Percentiles rank a stretch among this genome's conserved stretches.
Conservation (phyloP, 2,888 invertebrate species). For the Calameuta filiformis region DNA sequence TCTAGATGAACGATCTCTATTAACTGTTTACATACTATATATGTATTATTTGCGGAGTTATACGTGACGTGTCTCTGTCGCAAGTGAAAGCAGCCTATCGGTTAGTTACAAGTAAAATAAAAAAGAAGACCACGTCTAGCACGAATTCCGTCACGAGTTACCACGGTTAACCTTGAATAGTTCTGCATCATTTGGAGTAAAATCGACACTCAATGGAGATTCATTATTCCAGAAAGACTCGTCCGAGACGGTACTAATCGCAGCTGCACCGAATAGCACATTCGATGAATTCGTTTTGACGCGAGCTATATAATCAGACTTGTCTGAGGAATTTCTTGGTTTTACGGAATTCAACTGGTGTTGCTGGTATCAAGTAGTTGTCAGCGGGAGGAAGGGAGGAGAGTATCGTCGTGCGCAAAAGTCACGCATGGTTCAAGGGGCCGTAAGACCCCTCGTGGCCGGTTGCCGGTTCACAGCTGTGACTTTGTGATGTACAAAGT, state of each 20-base stretch:
- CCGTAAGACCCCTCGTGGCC: not conserved
- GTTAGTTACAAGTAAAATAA: not conserved
- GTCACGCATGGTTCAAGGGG: not conserved
- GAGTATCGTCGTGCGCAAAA: not conserved
- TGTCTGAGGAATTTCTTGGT: slow-evolving; percentile 1
- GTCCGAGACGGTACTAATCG: not conserved
- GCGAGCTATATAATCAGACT: not conserved
- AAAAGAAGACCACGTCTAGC: slow-evolving; percentile 10
- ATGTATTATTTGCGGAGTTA: not conserved
- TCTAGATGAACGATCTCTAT: not conserved
- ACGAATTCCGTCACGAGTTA: slow-evolving; percentile 12
- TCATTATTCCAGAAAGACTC: not conserved
- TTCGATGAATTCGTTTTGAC: not conserved
- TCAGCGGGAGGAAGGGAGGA: not conserved
- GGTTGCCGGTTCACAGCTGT: slow-evolving; percentile 17
- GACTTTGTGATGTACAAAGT: slow-evolving; percentile 13
- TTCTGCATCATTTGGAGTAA: slow-evolving; percentile 1
- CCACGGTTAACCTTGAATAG: slow-evolving; percentile 19
- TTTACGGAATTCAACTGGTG: not conserved
- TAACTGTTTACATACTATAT: not conserved
- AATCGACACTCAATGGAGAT: not conserved
- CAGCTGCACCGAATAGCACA: not conserved
- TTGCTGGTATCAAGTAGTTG: not conserved
- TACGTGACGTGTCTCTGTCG: not conserved
- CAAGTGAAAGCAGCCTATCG: not conserved